Base-by-base conservation (phyloP, 2,113 vertebrate genomes). In the Syngnathus scovelli region DNA sequence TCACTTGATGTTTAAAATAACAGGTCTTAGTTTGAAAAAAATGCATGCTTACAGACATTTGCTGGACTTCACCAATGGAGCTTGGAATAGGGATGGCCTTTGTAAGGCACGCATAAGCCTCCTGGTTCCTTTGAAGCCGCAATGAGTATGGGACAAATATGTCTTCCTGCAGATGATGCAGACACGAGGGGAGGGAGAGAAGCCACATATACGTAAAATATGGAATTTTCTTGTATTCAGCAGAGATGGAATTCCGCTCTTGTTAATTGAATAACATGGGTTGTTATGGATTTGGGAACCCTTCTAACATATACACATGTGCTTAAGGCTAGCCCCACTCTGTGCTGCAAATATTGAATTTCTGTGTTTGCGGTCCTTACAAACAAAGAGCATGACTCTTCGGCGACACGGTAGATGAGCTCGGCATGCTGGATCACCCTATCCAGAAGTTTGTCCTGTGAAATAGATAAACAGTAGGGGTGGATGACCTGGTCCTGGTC, bases 371-470 rank as follows among this genome's bases (percentile, higher is more conserved):
- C 37, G 8, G 27, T 78, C 90, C 90, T 92, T 80, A 92, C 90
- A 82, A 90, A 91, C 38, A 91, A 64, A 54, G 88, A 72, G 63
- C 87, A 90, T 0, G 86, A 87, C 76, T 92, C 90, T 71, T 92
- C 89, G 0, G 90, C 88, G 70, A 91, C 86, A 0, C 81, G 86
- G 64, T 88, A 89, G 83, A 92, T 91, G 63, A 92, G 86, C 83
- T 92, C 89, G 7, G 89, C 85, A 7, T 91, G 89, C 66, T 91
- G 90, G 79, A 92, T 90, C 78, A 91, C 85, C 65, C 90, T 86
- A 70, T 92, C 89, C 6, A 92, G 86, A 56, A 92, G 88, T 73
- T 92, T 90, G 67, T 92, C 91, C 43, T 86, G 87, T 65, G 91
- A 90, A 76, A 92, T 90, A 60, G 87, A 87, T 8, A 80, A 62